Evolutionary conservation across 2,113 vertebrate species (phyloP).

Genomic region (Syrrhaptes paradoxus): DNA sequence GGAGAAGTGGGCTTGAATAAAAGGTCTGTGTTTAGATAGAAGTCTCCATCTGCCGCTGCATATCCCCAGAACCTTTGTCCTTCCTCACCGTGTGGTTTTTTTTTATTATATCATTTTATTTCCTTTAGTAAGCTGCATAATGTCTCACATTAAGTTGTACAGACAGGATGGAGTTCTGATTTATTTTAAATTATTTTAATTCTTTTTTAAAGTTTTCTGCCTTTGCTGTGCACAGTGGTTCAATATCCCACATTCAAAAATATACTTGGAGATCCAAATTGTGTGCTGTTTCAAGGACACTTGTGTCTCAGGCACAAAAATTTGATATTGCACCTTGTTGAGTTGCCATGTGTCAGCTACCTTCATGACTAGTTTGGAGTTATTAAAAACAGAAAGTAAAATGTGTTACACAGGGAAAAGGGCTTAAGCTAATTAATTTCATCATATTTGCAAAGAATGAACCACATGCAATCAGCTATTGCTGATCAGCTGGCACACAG

Average conservation of each 20-base stretch:
- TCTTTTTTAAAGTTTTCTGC: background rate
- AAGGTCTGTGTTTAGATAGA: slow-evolving; percentile 37
- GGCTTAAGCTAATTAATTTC: background rate
- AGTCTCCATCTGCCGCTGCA: slow-evolving; percentile 57
- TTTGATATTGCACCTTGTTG: background rate
- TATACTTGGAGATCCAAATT: background rate
- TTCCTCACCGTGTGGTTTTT: background rate
- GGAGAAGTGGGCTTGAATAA: slow-evolving; percentile 31
- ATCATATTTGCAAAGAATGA: background rate
- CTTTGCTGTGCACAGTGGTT: background rate
- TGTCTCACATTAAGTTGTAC: background rate
- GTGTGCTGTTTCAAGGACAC: background rate
- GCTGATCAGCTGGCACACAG: background rate
- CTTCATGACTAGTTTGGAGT: background rate
- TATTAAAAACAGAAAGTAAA: background rate
- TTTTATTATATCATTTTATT: slow-evolving; percentile 5
- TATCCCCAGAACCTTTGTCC: slow-evolving; percentile 53
- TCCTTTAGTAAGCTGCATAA: background rate
- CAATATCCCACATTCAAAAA: background rate
- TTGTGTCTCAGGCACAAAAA: background rate
- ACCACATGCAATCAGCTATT: background rate
- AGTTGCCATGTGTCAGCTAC: background rate
- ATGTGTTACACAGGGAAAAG: background rate
- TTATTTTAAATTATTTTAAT: background rate
- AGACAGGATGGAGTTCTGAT: background rate